Percentiles rank a stretch among this genome's conserved stretches.
These are phyloP conservation scores for Belgica antarctica DNA, from an alignment of 2,888 invertebrate genomes.

Conservation along the genomic window DNA sequence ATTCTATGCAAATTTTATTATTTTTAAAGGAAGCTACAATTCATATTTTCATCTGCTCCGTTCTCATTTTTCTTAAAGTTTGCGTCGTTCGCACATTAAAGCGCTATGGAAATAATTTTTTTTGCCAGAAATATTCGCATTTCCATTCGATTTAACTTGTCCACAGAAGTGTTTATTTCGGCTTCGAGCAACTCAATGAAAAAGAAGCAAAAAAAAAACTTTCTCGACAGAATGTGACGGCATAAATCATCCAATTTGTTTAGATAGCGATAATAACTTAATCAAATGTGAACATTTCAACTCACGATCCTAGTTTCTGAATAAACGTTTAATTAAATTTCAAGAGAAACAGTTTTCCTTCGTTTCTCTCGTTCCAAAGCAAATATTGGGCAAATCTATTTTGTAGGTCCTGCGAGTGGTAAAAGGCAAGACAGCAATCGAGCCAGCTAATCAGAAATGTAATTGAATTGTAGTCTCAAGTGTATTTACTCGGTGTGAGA, in stretches of 20 bases:
- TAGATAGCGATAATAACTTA: neutral
- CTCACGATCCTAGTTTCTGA: neutral
- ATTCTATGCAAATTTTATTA: too few species aligned
- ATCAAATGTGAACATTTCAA: neutral
- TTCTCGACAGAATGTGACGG: too few species aligned
- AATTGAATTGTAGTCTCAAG: constrained; percentile 11
- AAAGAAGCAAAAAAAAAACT: neutral
- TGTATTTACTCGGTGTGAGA: neutral
- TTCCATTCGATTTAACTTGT: neutral
- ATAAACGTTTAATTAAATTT: neutral
- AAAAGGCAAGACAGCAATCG: neutral
- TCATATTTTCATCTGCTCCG: too few species aligned
- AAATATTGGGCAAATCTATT: neutral
- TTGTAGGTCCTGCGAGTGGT: neutral
- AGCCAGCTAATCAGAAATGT: constrained; percentile 6
- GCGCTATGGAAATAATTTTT: neutral
- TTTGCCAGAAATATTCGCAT: neutral
- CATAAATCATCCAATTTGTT: too few species aligned
- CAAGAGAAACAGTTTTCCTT: neutral
- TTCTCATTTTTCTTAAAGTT: too few species aligned
- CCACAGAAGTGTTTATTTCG: neutral
- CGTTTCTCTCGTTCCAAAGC: too few species aligned
- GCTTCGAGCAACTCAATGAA: too few species aligned
- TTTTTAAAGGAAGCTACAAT: too few species aligned
- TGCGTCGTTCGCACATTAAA: too few species aligned